Conservation (phyloP, 2,888 invertebrate species). For the Nineta flava region DNA sequence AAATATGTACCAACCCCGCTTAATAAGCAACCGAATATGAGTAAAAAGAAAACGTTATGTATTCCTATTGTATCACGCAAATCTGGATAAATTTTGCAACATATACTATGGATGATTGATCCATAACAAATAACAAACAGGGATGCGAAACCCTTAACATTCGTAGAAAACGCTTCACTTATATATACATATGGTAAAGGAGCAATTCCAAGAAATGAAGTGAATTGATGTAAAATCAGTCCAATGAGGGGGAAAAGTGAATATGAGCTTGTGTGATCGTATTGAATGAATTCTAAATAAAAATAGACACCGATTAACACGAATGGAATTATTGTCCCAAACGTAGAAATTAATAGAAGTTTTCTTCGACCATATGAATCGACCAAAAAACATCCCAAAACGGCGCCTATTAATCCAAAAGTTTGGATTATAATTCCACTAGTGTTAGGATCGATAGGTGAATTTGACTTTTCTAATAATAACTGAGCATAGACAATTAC, state of each 20-base stretch:
- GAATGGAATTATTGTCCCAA: background rate
- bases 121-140: too few relatives aligned
- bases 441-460: background rate
- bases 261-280: conserved; percentile 5
- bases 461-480: conserved; percentile 32
- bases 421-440: background rate
- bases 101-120: too few relatives aligned
- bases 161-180: too few relatives aligned
- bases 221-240: conserved; percentile 8
- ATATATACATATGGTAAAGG: conserved; percentile 16
- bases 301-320: background rate
- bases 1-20: too few relatives aligned
- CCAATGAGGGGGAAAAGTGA: conserved; percentile 8
- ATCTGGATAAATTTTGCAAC: too few relatives aligned
- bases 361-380: conserved; percentile 1
- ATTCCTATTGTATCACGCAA: too few relatives aligned
- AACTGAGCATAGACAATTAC: conserved; percentile 37
- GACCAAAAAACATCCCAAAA: background rate
- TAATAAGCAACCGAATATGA: too few relatives aligned
- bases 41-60: too few relatives aligned
- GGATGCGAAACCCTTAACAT: too few relatives aligned
- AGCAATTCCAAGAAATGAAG: conserved; percentile 19
- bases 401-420: background rate
- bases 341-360: background rate
- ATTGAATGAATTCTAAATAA: background rate